phyloP scores from a whole-genome alignment of 2,888 invertebrate genomes.

The Mantis religiosa region DNA sequence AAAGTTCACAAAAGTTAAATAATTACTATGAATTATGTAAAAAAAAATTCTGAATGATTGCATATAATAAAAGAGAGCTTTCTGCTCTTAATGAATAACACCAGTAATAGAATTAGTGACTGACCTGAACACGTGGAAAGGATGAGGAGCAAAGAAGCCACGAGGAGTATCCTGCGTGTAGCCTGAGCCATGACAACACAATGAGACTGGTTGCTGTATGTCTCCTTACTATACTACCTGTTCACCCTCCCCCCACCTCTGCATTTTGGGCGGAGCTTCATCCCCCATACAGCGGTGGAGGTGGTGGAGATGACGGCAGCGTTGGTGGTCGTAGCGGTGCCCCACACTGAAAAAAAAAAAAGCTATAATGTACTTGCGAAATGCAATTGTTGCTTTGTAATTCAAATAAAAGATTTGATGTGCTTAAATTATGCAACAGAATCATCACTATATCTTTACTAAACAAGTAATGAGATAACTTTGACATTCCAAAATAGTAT shows the following conservation, averaged over 20 bases:
- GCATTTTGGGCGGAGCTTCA: not conserved
- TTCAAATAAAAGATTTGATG: not conserved
- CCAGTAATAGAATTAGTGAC: not conserved
- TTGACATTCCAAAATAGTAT: not conserved
- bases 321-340: not conserved
- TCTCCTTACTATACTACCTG: not conserved
- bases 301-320: too few species aligned
- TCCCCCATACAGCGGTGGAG: not conserved
- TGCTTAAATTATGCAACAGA: not conserved
- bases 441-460: not conserved
- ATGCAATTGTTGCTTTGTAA: not conserved
- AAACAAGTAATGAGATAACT: not conserved
- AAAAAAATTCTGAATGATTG: too few species aligned
- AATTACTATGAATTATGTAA: too few species aligned
- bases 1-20: too few species aligned
- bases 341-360: not conserved
- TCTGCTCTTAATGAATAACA: too few species aligned
- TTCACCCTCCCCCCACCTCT: not conserved
- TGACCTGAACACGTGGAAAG: not conserved
- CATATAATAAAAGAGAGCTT: too few species aligned
- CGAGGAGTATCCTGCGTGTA: not conserved
- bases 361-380: not conserved
- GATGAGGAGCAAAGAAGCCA: not conserved
- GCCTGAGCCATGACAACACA: not conserved
- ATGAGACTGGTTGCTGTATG: not conserved